Base-by-base conservation (phyloP, 2,888 invertebrate species). In the Hanleya hanleyi region DNA sequence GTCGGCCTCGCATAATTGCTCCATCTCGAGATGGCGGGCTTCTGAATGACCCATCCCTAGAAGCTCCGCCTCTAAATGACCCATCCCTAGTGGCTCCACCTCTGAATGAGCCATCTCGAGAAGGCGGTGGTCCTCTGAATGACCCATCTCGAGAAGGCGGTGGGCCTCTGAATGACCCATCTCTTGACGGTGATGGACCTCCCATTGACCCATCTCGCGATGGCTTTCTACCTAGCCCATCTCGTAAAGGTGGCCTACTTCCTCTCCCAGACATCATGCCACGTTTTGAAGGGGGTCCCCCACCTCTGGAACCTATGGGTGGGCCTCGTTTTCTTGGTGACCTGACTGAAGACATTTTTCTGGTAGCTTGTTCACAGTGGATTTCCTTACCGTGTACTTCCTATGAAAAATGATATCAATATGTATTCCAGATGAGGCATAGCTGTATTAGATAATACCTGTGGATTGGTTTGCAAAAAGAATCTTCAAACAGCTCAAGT, bases 141-240 rank as follows among this genome's bases (percentile, higher is more conserved):
- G 32, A 22, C n/a, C 7, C 29, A 69, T 51, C 69, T 67, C 77
- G 76, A 67, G 79, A 74, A 35, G 75, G 73, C 9, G 73, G 51
- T 37, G 70, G 73, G 35, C 76, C 77, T 71, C 79, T 70, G 41
- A 75, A 57, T 18, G 75, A 72, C 38, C 69, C 72, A n/a, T 78
- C 66, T 66, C 78, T 72, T 35, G 73, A 66, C 12, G 68, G 67
- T 32, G 78, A 18, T 61, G 61, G 9, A 61, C 33, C 22, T 41
- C 38, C 1, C 71, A 41, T 68, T 67, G 37, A 47, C 62, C 69
- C 69, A 64, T 68, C 64, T 69, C 61, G 29, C 62, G 68, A 32
- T 67, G 66, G 38, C 41, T 51, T 41, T 71, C 57, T 0, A 65
- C 67, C 18, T 36, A 57, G 51, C 64, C 37, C 49, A 73, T 69